A percentile compares a stretch with the other conserved stretches of the same genome.
These are phyloP conservation scores for Hesperophylax magnus DNA, from an alignment of 1,140 invertebrate genomes.

Conservation along the genomic window DNA sequence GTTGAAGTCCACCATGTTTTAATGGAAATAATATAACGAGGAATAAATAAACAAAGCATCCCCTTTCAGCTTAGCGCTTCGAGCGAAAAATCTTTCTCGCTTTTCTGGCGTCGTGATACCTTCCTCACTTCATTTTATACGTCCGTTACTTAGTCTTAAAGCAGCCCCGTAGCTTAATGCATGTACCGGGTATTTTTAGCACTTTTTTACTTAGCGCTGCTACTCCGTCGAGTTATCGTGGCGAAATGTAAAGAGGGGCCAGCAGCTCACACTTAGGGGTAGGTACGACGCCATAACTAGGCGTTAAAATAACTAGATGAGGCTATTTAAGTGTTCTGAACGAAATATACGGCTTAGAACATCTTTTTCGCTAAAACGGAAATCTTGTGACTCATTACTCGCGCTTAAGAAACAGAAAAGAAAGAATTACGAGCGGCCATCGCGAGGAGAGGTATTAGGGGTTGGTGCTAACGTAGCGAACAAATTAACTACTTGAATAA, in stretches of 20 bases:
- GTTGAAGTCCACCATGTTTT: too few relatives aligned
- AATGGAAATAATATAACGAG: too few relatives aligned
- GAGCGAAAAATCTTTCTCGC: conserved; percentile 10
- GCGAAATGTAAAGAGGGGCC: conserved; percentile 39
- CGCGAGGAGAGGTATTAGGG: conserved; percentile 38
- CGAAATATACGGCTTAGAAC: conserved; percentile 55
- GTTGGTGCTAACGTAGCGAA: conserved; percentile 31
- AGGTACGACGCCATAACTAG: conserved; percentile 52
- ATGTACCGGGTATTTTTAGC: conserved; percentile 56
- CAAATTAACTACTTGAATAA: conserved; percentile 57
- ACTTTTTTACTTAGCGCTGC: conserved; percentile 46
- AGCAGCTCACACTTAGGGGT: neutral
- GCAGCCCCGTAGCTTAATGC: conserved; percentile 50
- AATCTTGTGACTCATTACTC: conserved; percentile 59
- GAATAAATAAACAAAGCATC: conserved; percentile 6
- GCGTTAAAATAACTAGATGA: conserved; percentile 54
- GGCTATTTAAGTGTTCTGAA: conserved; percentile 54
- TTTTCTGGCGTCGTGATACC: conserved; percentile 7
- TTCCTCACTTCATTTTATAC: conserved; percentile 56
- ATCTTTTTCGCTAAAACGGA: conserved; percentile 59
- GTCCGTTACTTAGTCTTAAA: conserved; percentile 55
- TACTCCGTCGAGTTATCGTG: conserved; percentile 29
- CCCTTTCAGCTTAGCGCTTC: conserved; percentile 5
- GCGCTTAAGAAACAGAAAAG: conserved; percentile 58
- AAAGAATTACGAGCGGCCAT: conserved; percentile 54